These are phyloP conservation scores for Drosophila navojoa DNA, from an alignment of 1,140 invertebrate genomes.

Conservation along the genomic window DNA sequence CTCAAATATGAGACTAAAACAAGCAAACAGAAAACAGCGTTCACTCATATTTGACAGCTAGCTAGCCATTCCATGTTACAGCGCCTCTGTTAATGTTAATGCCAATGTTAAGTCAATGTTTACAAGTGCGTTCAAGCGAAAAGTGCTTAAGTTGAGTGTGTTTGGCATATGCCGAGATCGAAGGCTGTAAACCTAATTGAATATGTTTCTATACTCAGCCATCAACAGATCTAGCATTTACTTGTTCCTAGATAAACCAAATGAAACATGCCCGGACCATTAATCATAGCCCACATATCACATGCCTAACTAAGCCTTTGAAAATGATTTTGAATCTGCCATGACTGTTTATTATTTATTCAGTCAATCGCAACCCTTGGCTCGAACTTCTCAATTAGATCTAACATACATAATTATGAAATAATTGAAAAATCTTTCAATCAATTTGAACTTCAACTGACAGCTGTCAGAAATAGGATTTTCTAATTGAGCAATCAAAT, in stretches of 20 bases:
- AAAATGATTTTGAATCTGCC: neutral
- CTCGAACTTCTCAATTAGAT: neutral
- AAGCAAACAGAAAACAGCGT: neutral
- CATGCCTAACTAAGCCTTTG: too few relatives aligned
- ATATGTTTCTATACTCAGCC: too few relatives aligned
- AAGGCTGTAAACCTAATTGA: neutral
- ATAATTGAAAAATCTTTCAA: conserved; percentile 41
- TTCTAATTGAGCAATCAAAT: conserved; percentile 21
- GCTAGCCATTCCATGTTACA: conserved; percentile 3
- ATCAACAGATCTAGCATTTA: too few relatives aligned
- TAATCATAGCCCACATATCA: too few relatives aligned
- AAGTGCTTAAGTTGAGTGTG: neutral
- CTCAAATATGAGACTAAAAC: neutral
- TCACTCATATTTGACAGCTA: neutral
- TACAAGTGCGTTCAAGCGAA: neutral
- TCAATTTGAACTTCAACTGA: conserved; percentile 53
- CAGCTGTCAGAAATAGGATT: conserved; percentile 50
- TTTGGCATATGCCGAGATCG: neutral
- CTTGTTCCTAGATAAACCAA: too few relatives aligned
- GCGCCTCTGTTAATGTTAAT: conserved; percentile 9
- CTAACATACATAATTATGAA: conserved; percentile 13
- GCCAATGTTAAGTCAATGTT: conserved; percentile 5
- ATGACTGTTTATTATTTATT: neutral
- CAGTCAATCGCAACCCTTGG: conserved; percentile 1
- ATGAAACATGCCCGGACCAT: too few relatives aligned